Evolutionary conservation across 1,140 invertebrate species (phyloP).

Genomic region (Zophobas morio): DNA sequence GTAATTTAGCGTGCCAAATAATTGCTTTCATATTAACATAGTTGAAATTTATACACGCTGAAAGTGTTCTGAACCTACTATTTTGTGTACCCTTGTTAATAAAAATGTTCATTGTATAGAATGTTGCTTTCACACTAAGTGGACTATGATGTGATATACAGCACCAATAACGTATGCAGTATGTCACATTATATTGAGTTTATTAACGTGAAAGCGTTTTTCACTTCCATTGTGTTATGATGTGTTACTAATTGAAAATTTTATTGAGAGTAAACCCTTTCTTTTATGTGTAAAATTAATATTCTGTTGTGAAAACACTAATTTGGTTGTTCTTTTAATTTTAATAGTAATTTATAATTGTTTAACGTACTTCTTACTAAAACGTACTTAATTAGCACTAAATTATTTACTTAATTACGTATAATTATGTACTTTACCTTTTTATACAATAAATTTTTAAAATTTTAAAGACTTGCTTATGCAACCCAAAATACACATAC

Average conservation of each 20-base stretch:
- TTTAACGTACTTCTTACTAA: conserved; percentile 10
- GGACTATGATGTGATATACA: background rate
- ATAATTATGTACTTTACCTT: conserved; percentile 29
- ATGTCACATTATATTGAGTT: background rate
- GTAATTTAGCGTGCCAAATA: conserved; percentile 49
- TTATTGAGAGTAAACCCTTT: background rate
- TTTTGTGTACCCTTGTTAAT: conserved; percentile 19
- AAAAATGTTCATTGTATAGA: conserved; percentile 8
- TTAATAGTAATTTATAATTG: conserved; percentile 1
- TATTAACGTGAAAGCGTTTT: background rate
- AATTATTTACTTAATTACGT: conserved; percentile 25
- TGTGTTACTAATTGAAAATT: background rate
- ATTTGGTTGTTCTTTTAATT: conserved; percentile 8
- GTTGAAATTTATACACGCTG: conserved; percentile 40
- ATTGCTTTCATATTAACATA: conserved; percentile 45
- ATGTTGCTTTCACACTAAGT: background rate
- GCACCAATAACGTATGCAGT: background rate
- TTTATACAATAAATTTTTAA: conserved; percentile 37
- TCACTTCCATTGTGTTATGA: background rate
- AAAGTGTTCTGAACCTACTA: conserved; percentile 31
- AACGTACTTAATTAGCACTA: background rate
- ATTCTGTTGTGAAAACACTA: background rate
- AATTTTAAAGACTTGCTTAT: background rate
- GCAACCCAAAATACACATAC: too few relatives aligned
- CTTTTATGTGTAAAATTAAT: background rate